A percentile compares a stretch with the other conserved stretches of the same genome.
phyloP scores from a whole-genome alignment of 2,113 vertebrate genomes.

The Clarias magur region DNA sequence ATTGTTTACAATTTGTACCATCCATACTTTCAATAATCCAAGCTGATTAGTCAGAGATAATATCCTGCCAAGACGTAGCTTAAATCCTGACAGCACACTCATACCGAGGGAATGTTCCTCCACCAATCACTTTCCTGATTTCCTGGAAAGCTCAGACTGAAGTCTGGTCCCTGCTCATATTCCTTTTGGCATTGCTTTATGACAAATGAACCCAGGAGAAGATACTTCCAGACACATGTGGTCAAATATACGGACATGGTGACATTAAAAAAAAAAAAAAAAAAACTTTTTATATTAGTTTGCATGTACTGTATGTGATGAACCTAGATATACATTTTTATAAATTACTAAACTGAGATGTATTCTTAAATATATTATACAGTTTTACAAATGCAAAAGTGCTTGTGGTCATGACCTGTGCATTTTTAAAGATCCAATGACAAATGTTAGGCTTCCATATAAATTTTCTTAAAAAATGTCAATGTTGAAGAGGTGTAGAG shows the following conservation, averaged over 20 bases:
- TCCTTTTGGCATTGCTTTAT: not conserved
- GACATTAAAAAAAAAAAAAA: not conserved
- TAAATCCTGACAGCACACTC: constrained; percentile 79
- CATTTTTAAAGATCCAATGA: too few species aligned
- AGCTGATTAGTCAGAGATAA: constrained; percentile 23
- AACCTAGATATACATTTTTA: too few species aligned
- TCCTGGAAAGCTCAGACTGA: constrained; percentile 75
- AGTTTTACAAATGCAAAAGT: too few species aligned
- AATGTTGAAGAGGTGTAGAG: too few species aligned
- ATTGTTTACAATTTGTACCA: not conserved
- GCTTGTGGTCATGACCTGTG: too few species aligned
- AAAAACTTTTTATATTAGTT: too few species aligned
- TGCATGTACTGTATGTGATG: too few species aligned
- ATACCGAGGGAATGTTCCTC: constrained; percentile 81
- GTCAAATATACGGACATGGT: not conserved
- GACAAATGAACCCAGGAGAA: not conserved
- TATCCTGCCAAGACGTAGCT: constrained; percentile 77
- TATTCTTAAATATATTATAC: too few species aligned
- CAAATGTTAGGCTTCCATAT: too few species aligned
- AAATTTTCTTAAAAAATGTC: not conserved
- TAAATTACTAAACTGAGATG: too few species aligned
- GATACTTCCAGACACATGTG: not conserved
- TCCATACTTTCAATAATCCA: not conserved
- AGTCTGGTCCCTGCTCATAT: not conserved
- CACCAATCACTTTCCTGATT: constrained; percentile 74